Base-by-base conservation (phyloP, 2,113 vertebrate genomes). In the Dicerorhinus sumatrensis region DNA sequence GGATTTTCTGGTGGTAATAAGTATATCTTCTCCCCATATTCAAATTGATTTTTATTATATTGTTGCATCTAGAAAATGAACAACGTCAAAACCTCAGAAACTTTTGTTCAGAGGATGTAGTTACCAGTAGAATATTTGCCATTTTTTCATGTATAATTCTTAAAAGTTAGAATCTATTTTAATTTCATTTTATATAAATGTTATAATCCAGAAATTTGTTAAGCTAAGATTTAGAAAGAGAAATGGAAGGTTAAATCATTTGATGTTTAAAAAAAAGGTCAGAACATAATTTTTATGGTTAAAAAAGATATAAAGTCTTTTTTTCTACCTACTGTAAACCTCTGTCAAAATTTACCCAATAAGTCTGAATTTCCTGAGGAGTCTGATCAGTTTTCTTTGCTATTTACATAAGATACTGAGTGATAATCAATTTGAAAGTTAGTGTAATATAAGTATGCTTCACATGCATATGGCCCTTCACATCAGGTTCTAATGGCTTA, bases 151-250 rank as follows among this genome's bases (percentile, higher is more conserved):
- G 36, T 46, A 0, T 86, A 81, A 63, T 11, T 69, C n/a, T 93
- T 94, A 95, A 85, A 85, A 89, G 25, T 60, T 86, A 88, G 8
- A 73, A 84, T 70, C 11, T 91, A 63, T 73, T 96, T 94, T 90
- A 96, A 58, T 60, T 86, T 93, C 23, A 77, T 82, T 90, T 76
- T 82, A 12, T 25, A 18, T 92, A 85, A 96, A 65, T 33, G 5
- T 88, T 60, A 56, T 85, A 85, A 80, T 54, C 51, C 8, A 89
- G 18, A 14, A 73, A n/a, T 92, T 96, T 82, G 62, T 65, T 86
- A 92, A 92, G 48, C 46, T 92, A 76, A 89, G 7, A 82, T 72
- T 95, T 90, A 92, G 51, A 27, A 94, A 56, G 33, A 84, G n/a
- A 89, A 67, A 79, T 36, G 89, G 54, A 87, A 94, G 69, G 21